phyloP scores from a whole-genome alignment of 2,113 vertebrate genomes.

The Archocentrus centrarchus region DNA sequence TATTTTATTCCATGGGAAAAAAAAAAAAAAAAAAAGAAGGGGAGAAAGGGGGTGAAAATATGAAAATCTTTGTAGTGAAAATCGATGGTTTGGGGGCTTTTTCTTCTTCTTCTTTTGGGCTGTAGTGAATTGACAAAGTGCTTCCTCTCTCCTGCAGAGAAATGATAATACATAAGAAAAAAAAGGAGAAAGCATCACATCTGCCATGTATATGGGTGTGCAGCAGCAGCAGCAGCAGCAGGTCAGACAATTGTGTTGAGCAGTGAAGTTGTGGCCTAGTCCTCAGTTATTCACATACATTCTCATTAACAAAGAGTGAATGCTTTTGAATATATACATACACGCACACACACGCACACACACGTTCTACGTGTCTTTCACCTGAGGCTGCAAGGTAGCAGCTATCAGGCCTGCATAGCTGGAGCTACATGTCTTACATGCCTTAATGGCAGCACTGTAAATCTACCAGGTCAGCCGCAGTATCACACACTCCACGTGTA shows the following conservation, averaged over 20 bases:
- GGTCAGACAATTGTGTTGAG: constrained; percentile 17
- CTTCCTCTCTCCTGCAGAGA: constrained; percentile 52
- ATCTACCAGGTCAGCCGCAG: constrained; percentile 46
- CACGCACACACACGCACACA: not conserved
- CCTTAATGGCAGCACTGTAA: constrained; percentile 35
- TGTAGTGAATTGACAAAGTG: constrained; percentile 59
- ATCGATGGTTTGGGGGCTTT: constrained; percentile 38
- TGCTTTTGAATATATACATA: too few species aligned
- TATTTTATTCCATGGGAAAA: constrained; percentile 19
- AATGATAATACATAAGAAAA: constrained; percentile 45
- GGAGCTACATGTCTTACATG: constrained; percentile 19
- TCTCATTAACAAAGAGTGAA: not conserved
- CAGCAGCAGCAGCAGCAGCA: not conserved
- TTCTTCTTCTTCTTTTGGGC: constrained; percentile 9
- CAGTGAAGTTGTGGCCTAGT: not conserved
- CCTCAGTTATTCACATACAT: not conserved
- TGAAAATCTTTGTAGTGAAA: constrained; percentile 58
- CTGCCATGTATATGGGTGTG: constrained; percentile 12
- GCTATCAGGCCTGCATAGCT: not conserved
- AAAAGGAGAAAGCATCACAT: constrained; percentile 26
- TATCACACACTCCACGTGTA: constrained; percentile 23
- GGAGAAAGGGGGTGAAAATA: not conserved
- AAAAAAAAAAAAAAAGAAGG: not conserved
- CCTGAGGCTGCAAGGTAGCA: constrained; percentile 18
- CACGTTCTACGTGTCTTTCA: not conserved